These are phyloP conservation scores for Drosophila murphyi DNA, from an alignment of 1,140 invertebrate genomes.

Conservation along the genomic window DNA sequence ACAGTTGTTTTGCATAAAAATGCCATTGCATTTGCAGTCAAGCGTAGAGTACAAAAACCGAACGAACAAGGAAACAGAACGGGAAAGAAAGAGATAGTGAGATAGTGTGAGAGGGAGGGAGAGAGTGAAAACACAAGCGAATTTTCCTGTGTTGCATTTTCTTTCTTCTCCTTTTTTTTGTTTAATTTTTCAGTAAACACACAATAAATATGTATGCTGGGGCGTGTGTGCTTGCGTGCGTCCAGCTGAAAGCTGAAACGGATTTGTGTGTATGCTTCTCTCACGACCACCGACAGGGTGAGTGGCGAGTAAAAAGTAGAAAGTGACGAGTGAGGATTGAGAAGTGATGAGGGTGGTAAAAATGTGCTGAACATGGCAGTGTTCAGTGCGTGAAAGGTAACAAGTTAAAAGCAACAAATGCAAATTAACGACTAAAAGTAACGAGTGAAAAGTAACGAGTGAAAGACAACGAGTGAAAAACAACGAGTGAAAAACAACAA, in stretches of 20 bases:
- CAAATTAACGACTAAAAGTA: neutral
- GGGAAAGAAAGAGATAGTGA: neutral
- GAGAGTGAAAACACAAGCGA: neutral
- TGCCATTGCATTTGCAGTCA: conserved; percentile 60
- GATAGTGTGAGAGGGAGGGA: neutral
- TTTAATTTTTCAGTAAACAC: conserved; percentile 55
- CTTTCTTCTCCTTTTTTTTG: neutral
- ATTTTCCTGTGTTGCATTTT: conserved; percentile 39
- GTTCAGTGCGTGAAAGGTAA: neutral
- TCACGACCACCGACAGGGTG: neutral
- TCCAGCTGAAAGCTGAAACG: conserved; percentile 18
- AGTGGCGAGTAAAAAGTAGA: neutral
- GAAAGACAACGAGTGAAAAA: neutral
- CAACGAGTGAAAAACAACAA: neutral
- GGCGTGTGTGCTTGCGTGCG: neutral
- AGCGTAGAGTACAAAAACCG: conserved; percentile 11
- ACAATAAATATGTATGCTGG: conserved; percentile 56
- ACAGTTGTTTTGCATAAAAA: conserved; percentile 82
- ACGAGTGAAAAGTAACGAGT: neutral
- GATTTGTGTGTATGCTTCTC: neutral
- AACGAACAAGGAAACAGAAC: neutral
- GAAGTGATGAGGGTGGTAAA: neutral
- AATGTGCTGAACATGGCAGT: neutral
- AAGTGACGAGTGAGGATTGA: neutral
- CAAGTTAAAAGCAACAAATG: neutral